These are phyloP conservation scores for Erythrolamprus reginae DNA, from an alignment of 2,113 vertebrate species.

Conservation along the genomic window DNA sequence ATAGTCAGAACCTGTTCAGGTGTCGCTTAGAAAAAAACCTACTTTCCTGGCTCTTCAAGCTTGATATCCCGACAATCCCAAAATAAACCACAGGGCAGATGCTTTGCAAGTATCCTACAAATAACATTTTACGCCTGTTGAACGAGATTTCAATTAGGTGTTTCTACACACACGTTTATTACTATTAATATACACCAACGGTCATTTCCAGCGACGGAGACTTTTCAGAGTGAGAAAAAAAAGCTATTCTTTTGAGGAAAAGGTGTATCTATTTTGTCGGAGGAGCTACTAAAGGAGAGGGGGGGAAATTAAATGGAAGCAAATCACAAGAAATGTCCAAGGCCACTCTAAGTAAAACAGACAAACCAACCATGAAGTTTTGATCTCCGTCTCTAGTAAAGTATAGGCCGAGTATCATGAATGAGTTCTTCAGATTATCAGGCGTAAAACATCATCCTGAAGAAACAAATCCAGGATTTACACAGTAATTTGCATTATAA, in stretches of 20 bases:
- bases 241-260: slow-evolving; percentile 33
- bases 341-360: slow-evolving; percentile 49
- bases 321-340: slow-evolving; percentile 50
- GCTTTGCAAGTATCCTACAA: not conserved
- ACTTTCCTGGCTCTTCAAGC: not conserved
- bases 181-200: not conserved
- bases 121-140: not conserved
- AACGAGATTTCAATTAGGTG: not conserved
- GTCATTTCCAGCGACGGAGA: not conserved
- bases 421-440: slow-evolving; percentile 46
- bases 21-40: not conserved
- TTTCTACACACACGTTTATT: not conserved
- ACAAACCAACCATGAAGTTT: too few relatives aligned
- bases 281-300: slow-evolving; percentile 51
- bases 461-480: slow-evolving; percentile 41
- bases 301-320: not conserved
- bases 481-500: slow-evolving; percentile 23
- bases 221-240: not conserved
- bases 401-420: slow-evolving; percentile 35
- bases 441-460: slow-evolving; percentile 56
- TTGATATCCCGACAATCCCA: not conserved
- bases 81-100: not conserved
- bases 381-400: slow-evolving; percentile 45
- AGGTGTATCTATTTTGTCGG: slow-evolving; percentile 35
- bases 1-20: not conserved